Conservation (phyloP, 1,140 invertebrate genomes). For the Araneus ventricosus region DNA sequence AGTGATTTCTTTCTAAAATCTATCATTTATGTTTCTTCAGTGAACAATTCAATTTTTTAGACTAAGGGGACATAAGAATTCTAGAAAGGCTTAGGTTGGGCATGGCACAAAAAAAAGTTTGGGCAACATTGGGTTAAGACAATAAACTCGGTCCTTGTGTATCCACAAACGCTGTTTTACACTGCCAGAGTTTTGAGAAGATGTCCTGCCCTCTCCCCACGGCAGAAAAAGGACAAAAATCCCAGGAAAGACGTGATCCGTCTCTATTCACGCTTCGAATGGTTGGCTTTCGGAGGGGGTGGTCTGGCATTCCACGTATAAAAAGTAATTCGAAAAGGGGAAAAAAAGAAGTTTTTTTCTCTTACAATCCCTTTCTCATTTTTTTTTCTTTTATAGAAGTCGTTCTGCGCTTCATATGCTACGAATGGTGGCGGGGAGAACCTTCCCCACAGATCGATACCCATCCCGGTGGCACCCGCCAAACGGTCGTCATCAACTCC, state of each 20-base stretch:
- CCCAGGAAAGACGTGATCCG: not conserved
- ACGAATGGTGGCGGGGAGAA: not conserved
- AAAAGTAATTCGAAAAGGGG: not conserved
- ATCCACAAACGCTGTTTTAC: too few relatives aligned
- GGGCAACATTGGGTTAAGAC: too few relatives aligned
- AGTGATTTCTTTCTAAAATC: too few relatives aligned
- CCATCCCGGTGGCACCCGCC: conserved; percentile 16
- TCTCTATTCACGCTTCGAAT: not conserved
- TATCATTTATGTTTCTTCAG: too few relatives aligned
- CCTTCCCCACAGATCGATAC: not conserved
- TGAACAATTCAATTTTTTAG: too few relatives aligned
- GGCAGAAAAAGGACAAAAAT: too few relatives aligned
- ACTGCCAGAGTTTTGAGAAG: too few relatives aligned
- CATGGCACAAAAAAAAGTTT: too few relatives aligned
- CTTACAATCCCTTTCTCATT: not conserved
- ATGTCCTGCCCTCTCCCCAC: too few relatives aligned
- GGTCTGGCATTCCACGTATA: not conserved
- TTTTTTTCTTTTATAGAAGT: not conserved
- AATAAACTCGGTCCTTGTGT: too few relatives aligned
- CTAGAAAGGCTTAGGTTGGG: too few relatives aligned
- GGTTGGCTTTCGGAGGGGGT: not conserved
- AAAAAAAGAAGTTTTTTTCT: not conserved
- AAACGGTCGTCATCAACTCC: conserved; percentile 13
- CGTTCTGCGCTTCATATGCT: not conserved
- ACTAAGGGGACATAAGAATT: too few relatives aligned